phyloP scores from a whole-genome alignment of 2,113 vertebrate genomes.

The Formicarius rufipectus region DNA sequence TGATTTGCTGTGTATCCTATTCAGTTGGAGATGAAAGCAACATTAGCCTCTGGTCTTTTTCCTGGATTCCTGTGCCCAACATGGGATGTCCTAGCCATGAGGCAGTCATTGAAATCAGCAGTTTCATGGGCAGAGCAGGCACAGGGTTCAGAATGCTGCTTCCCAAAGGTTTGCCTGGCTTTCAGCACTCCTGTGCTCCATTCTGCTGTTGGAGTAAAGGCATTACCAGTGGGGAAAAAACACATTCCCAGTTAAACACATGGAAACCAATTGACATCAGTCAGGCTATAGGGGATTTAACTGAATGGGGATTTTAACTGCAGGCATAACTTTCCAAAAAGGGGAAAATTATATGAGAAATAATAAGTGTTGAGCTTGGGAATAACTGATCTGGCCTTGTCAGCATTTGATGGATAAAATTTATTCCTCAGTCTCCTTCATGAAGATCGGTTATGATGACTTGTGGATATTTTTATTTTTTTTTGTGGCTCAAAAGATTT shows the following conservation, averaged over 20 bases:
- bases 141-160: not conserved
- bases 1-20: not conserved
- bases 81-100: not conserved
- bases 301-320: not conserved
- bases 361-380: not conserved
- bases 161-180: not conserved
- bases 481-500: not conserved
- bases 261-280: not conserved
- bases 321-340: not conserved
- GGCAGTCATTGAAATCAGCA: not conserved
- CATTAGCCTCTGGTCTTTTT: not conserved
- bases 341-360: not conserved
- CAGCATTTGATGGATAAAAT: not conserved
- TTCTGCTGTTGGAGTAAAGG: not conserved
- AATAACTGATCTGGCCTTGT: not conserved
- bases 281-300: not conserved
- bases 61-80: not conserved
- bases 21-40: not conserved
- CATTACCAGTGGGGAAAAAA: not conserved
- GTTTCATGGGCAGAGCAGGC: not conserved
- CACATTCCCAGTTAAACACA: not conserved
- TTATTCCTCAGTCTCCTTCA: not conserved
- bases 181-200: accelerated
- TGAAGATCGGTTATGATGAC: not conserved
- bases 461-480: not conserved